Base-by-base conservation (phyloP, 2,888 invertebrate species). In the Caenorhabditis doughertyi region DNA sequence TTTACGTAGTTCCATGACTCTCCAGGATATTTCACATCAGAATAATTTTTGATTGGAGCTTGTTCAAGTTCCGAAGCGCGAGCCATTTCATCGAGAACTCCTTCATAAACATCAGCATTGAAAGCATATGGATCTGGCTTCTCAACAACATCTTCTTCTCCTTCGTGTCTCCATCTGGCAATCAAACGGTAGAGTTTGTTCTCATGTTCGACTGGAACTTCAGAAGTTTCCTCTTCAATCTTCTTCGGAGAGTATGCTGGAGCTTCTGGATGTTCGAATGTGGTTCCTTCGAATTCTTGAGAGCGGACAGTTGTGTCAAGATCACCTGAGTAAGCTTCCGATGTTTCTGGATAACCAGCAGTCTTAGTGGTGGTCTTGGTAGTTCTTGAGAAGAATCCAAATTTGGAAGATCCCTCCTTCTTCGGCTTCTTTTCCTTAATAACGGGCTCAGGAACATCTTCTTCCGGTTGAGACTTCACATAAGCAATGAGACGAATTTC, bases 121-220 rank as follows among this genome's bases (percentile, higher is more conserved):
- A 83, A 51, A 11, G 25, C 62, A 67, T 84, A 85, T 23, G 49
- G 55, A 35, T 65, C 82, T 29, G 85, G 77, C 60, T 79, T 82
- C 44, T 84, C 84, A 18, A 77, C 77, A 13, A 72, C 70, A 2
- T 84, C 85, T 67, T 84, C 86, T 21, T 86, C 85, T 21, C 84
- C 86, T 53, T 82, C 85, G 44, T 86, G 86, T 35, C 84, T 71
- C 72, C 76, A 76, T 39, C 86, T 64, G n/a, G 81, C 80, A 35
- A 86, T 53, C 49, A 70, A 58, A 3, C 73, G 79, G 49, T 16
- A 39, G 8, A 21, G 27, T 21, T 53, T 72, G 47, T 53, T 67
- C 44, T 55, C 51, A 9, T 27, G n/a, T n/a, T 42, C 60, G 16
- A 7, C 35, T 42, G 56, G 44, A 47, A 18, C 18, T 18, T 47